Evolutionary conservation across 2,113 vertebrate species (phyloP).

Genomic region (Perca flavescens): DNA sequence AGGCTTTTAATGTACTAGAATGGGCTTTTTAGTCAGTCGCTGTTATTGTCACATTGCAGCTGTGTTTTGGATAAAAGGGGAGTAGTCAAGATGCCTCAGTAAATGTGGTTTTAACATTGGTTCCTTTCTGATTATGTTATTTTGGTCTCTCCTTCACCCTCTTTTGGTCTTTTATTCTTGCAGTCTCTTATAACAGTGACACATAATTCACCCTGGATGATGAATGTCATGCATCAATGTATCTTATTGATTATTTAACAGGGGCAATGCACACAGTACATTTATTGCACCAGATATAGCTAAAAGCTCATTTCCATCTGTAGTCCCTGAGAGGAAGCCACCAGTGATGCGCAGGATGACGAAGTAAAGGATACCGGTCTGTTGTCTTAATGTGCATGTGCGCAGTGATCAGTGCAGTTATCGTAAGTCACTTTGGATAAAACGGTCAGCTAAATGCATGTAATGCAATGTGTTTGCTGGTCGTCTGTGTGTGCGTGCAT

Average conservation of each 20-base stretch:
- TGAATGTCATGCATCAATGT: background rate
- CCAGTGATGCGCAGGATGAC: background rate
- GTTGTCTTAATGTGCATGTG: background rate
- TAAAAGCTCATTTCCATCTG: background rate
- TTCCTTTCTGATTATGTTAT: constrained; percentile 1
- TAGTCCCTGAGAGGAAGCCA: background rate
- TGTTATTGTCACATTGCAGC: constrained; percentile 7
- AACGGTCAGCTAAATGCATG: background rate
- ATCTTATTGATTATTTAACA: background rate
- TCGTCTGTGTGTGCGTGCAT: background rate
- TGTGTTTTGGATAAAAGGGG: constrained; percentile 10
- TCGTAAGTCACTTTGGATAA: background rate
- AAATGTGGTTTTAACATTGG: constrained; percentile 13
- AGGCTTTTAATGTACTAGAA: constrained; percentile 52
- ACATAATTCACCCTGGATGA: background rate
- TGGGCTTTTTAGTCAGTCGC: constrained; percentile 32
- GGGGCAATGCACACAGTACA: background rate
- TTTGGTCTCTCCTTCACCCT: background rate
- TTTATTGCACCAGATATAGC: background rate
- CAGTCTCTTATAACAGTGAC: background rate
- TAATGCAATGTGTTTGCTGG: background rate
- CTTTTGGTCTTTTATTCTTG: background rate
- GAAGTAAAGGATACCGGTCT: background rate
- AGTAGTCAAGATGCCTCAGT: background rate
- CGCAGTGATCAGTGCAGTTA: background rate